Evolutionary conservation across 2,113 vertebrate species (phyloP).

Genomic region (Lophura nycthemera): DNA sequence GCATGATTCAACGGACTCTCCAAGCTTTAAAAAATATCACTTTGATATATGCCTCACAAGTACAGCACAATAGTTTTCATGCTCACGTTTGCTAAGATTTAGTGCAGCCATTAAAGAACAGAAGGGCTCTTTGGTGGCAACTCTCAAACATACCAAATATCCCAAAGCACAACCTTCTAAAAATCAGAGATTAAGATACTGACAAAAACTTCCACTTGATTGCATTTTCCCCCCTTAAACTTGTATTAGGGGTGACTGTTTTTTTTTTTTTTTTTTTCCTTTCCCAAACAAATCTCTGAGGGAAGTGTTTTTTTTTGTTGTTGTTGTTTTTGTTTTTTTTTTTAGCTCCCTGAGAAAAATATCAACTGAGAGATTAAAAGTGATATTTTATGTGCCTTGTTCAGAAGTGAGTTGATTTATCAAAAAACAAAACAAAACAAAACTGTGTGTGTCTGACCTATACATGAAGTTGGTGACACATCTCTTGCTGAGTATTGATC

Average conservation of each 20-base stretch:
- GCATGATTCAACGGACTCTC: constrained; percentile 83
- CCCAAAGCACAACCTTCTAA: constrained; percentile 83
- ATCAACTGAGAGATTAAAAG: constrained; percentile 80
- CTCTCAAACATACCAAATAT: constrained; percentile 82
- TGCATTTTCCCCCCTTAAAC: constrained; percentile 77
- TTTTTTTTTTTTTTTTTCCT: constrained; percentile 63
- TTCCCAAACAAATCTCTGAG: constrained; percentile 74
- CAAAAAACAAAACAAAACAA: constrained; percentile 77
- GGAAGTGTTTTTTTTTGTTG: constrained; percentile 52
- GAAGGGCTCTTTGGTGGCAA: constrained; percentile 83
- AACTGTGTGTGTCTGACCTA: constrained; percentile 74
- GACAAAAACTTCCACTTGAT: constrained; percentile 84
- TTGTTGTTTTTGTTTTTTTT: constrained; percentile 35
- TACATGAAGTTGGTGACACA: constrained; percentile 76
- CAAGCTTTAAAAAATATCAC: constrained; percentile 78
- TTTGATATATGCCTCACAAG: constrained; percentile 83
- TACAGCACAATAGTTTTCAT: constrained; percentile 83
- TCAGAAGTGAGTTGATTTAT: constrained; percentile 74
- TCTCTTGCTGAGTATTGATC: constrained; percentile 81
- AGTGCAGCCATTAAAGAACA: constrained; percentile 81
- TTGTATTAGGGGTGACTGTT: constrained; percentile 77
- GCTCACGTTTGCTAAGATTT: constrained; percentile 86
- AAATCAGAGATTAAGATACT: constrained; percentile 84
- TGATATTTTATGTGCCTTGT: constrained; percentile 79
- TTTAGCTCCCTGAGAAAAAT: constrained; percentile 74